Percentiles rank a stretch among this genome's conserved stretches.
These are phyloP conservation scores for Turritopsis dohrnii DNA, from an alignment of 30 jellyfish, hydroid and myxozoan genomes.

Conservation along the genomic window DNA sequence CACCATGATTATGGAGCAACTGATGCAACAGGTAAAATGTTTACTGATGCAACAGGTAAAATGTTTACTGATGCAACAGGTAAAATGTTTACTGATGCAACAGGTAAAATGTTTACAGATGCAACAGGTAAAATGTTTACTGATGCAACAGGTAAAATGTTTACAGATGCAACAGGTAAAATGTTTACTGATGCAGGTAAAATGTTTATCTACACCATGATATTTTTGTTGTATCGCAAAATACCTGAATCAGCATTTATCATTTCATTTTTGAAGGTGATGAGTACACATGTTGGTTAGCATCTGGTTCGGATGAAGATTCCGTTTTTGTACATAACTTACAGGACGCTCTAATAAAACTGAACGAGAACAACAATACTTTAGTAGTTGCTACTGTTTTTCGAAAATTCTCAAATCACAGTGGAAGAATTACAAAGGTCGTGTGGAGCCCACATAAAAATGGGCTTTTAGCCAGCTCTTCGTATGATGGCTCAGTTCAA, in stretches of 20 bases:
- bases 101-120: no score
- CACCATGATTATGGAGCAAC: slow-evolving; percentile 48
- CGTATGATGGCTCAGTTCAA: slow-evolving; percentile 85
- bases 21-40: slow-evolving; percentile 18
- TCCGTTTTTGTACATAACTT: slow-evolving; percentile 56
- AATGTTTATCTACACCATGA: no score
- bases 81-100: no score
- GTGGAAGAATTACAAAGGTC: slow-evolving; percentile 62
- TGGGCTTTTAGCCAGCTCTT: slow-evolving; percentile 60
- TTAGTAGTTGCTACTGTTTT: slow-evolving; percentile 41
- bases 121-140: no score
- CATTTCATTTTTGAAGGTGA: slow-evolving; percentile 16
- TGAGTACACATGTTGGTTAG: slow-evolving; percentile 66
- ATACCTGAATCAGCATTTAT: no score
- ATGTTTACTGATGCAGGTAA: no score
- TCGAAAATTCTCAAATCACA: slow-evolving; percentile 42
- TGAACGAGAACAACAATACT: not conserved
- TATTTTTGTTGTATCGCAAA: no score
- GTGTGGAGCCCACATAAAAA: slow-evolving; percentile 83
- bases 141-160: no score
- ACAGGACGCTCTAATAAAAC: slow-evolving; percentile 20
- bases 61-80: no score
- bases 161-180: no score
- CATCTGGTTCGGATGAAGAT: slow-evolving; percentile 86
- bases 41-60: not conserved